Base-by-base conservation (phyloP, 2,888 invertebrate species). In the Quadroppia sp. region DNA sequence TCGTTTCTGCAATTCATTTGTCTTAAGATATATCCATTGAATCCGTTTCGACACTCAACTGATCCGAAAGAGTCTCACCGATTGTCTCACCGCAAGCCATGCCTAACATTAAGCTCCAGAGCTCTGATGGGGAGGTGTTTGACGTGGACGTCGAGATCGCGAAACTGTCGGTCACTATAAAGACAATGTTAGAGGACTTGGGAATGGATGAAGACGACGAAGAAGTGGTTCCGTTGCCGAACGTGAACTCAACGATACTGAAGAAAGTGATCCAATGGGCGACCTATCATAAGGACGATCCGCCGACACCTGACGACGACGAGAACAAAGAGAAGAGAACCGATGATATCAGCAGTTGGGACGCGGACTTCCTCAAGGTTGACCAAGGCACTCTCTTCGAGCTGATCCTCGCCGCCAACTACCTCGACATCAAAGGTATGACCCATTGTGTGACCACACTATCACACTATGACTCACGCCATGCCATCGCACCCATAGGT, bases 291-390 rank as follows among this genome's bases (percentile, higher is more conserved):
- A 82, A 82, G 93, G 93, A 99, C 81, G 98, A 99, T 82, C 94
- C 95, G 30, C 92, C 94, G 74, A 89, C 93, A 80, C 91, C 94
- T 11, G 96, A 96, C 83, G 97, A 99, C 80, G 96, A 97, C 81
- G 97, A 98, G 82, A 94, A 93, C 83, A 94, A 94, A 82, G 95
- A 96, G 81, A 98, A 97, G 81, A 86, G 98, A n/a, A 98, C 98
- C 0, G 98, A 99, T 82, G 98, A 99, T 81, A 99, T 99, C 78
- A 93, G 93, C 30, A 94, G 94, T 0, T 99, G 99, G 99, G 99
- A 99, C 85, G 94, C 95, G 0, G 98, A 99, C 82, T 99, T 99
- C 81, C 85, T 99, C 11, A 99, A 99, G 86, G 97, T 98, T 42
- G 96, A 97, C 82, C 96, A 97, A 82, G 95, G 94, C 75, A 97